A percentile compares a stretch with the other conserved stretches of the same genome.
phyloP scores from a whole-genome alignment of 1,140 invertebrate species.

The Eupristina koningsbergeri region DNA sequence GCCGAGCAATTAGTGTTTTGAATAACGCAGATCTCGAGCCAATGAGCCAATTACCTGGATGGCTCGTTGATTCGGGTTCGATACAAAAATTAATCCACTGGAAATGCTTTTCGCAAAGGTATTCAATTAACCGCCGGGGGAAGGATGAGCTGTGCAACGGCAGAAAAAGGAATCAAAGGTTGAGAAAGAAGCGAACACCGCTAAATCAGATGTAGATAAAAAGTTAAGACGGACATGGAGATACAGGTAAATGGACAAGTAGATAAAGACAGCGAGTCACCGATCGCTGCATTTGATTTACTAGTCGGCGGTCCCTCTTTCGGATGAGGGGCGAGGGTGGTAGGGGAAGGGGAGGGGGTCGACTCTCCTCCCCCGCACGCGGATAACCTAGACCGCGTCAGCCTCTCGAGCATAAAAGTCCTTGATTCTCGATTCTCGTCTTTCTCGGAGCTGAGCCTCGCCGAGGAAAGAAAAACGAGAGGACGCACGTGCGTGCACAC shows the following conservation, averaged over 20 bases:
- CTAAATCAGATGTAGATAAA: constrained; percentile 40
- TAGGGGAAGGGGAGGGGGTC: no score
- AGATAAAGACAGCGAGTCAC: constrained; percentile 25
- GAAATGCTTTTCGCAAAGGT: not conserved
- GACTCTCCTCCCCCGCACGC: not conserved
- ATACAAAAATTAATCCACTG: not conserved
- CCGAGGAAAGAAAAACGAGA: constrained; percentile 5
- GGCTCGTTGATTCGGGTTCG: not conserved
- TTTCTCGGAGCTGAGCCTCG: not conserved
- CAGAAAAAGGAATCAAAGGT: not conserved
- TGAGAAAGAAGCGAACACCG: not conserved
- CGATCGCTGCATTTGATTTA: not conserved
- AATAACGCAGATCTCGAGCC: not conserved
- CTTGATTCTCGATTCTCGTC: constrained; percentile 54
- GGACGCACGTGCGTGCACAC: constrained; percentile 2
- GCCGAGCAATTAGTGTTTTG: not conserved
- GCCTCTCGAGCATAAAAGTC: constrained; percentile 64
- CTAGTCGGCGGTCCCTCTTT: not conserved
- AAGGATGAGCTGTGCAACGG: no score
- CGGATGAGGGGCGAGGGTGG: not conserved
- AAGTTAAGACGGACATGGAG: not conserved
- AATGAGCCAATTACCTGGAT: not conserved
- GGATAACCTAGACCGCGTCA: constrained; percentile 61
- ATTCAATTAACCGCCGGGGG: not conserved
- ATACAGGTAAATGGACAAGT: constrained; percentile 49